Percentiles rank a stretch among this genome's conserved stretches.
These are phyloP conservation scores for Drosophila erecta DNA, from an alignment of 1,140 invertebrate genomes.

Conservation along the genomic window DNA sequence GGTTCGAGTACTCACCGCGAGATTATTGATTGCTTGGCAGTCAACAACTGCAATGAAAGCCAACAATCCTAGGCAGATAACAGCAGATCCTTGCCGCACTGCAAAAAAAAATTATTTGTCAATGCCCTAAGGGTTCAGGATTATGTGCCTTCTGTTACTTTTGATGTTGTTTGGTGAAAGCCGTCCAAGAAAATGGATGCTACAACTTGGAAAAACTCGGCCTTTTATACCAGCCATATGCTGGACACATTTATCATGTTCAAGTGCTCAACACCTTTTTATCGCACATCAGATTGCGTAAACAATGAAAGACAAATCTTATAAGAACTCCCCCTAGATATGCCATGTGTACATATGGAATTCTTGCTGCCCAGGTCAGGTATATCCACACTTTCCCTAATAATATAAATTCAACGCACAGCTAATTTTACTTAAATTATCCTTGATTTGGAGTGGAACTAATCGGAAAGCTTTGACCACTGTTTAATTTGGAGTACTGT, in stretches of 20 bases:
- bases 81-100: constrained; percentile 12
- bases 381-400: too few species aligned
- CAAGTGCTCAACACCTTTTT: constrained; percentile 8
- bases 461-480: neutral
- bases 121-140: too few species aligned
- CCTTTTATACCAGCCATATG: constrained; percentile 27
- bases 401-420: neutral
- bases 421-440: neutral
- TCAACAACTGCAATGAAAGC: neutral
- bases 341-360: constrained; percentile 5
- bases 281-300: neutral
- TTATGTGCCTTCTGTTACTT: constrained; percentile 10
- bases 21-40: neutral
- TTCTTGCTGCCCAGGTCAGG: neutral
- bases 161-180: constrained; percentile 3
- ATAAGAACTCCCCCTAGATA: neutral
- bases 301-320: neutral
- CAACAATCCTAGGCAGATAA: constrained; percentile 4
- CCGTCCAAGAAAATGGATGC: constrained; percentile 4
- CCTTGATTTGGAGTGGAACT: neutral
- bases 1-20: neutral
- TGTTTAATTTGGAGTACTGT: neutral
- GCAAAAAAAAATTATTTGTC: neutral
- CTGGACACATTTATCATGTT: neutral
- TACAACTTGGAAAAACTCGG: too few species aligned